These are phyloP conservation scores for Caenorhabditis imperialis DNA, from an alignment of 2,888 invertebrate genomes.

Conservation along the genomic window DNA sequence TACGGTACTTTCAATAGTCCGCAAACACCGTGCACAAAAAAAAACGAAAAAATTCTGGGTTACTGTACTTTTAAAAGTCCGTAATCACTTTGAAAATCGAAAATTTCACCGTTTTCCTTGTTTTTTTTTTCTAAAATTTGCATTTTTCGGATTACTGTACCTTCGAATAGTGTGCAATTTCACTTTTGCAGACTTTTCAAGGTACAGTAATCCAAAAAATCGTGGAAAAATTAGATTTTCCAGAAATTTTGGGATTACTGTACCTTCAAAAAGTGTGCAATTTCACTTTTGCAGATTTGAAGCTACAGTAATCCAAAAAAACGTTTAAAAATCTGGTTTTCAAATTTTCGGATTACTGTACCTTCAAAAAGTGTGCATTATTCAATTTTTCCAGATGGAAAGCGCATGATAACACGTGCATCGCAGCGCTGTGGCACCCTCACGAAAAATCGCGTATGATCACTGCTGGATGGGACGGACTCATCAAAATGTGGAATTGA, in stretches of 20 bases:
- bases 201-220: neutral
- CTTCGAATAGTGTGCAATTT: neutral
- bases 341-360: neutral
- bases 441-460: slow-evolving; percentile 97
- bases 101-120: too few species aligned
- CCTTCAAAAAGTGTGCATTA: neutral
- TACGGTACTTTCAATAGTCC: too few species aligned
- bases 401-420: slow-evolving; percentile 98
- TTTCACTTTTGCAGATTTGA: too few species aligned
- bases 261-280: neutral
- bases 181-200: neutral
- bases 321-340: neutral
- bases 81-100: too few species aligned
- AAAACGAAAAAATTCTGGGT: too few species aligned
- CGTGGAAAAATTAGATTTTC: neutral
- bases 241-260: neutral
- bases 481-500: slow-evolving; percentile 98
- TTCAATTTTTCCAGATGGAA: slow-evolving; percentile 85
- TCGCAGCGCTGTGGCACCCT: slow-evolving; percentile 94
- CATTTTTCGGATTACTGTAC: neutral
- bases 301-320: too few species aligned
- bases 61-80: too few species aligned
- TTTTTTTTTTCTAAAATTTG: too few species aligned
- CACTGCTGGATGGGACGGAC: slow-evolving; percentile 99
- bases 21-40: too few species aligned